phyloP scores from a whole-genome alignment of 2,797 vertebrate genomes.

The Rhabdomys pumilio region DNA sequence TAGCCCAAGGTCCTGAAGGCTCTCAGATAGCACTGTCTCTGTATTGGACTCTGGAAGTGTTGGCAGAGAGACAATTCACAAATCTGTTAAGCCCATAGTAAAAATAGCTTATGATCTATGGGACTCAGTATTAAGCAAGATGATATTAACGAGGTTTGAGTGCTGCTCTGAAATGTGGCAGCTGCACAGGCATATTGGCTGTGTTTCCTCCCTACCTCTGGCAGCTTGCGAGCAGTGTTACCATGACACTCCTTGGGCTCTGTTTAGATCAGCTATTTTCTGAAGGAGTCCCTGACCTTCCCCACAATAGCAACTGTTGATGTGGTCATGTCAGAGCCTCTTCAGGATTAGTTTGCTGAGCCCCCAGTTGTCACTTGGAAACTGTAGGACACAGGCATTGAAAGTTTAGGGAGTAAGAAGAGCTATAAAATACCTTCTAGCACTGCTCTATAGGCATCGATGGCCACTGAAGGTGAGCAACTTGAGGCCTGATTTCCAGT shows the following conservation, averaged over 20 bases:
- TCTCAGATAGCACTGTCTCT: background rate
- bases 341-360: constrained; percentile 20
- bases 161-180: constrained; percentile 78
- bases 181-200: constrained; percentile 76
- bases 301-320: constrained; percentile 72
- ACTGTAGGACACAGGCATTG: background rate
- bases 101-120: constrained; percentile 84
- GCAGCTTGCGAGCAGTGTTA: constrained; percentile 76
- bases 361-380: constrained; percentile 52
- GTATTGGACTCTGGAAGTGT: constrained; percentile 16
- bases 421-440: background rate
- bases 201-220: constrained; percentile 74
- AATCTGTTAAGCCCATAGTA: constrained; percentile 74
- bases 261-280: constrained; percentile 85
- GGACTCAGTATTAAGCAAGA: constrained; percentile 77
- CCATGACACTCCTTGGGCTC: constrained; percentile 80
- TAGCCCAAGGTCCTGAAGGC: background rate
- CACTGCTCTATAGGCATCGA: background rate
- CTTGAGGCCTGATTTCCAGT: background rate
- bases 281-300: constrained; percentile 85
- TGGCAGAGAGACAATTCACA: constrained; percentile 53
- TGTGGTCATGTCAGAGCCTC: constrained; percentile 68
- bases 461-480: background rate
- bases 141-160: constrained; percentile 80
- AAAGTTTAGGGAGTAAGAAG: background rate